phyloP scores from a whole-genome alignment of 2,797 vertebrate species.

The Phalloptychus januarius region DNA sequence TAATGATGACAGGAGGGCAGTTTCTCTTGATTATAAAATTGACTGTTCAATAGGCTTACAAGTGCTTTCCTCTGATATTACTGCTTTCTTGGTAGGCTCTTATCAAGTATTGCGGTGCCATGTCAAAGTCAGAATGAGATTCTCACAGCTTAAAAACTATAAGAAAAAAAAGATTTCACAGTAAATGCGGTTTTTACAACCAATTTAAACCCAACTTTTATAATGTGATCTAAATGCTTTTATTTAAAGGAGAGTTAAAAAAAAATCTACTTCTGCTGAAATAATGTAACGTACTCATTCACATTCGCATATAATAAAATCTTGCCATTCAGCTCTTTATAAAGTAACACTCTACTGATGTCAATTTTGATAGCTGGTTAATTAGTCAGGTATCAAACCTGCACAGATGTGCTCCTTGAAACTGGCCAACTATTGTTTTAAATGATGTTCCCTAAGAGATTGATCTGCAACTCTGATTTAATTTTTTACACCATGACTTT shows the following conservation, averaged over 20 bases:
- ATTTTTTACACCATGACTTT: neutral
- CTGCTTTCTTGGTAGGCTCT: neutral
- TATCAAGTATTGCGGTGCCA: neutral
- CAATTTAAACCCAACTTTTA: neutral
- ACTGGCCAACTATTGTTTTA: neutral
- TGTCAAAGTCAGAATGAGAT: neutral
- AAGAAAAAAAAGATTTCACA: neutral
- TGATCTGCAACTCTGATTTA: neutral
- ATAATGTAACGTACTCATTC: neutral
- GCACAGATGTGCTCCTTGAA: neutral
- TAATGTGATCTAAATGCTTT: neutral
- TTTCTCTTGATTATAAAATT: neutral
- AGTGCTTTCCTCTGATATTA: neutral
- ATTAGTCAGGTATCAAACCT: neutral
- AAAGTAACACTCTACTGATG: neutral
- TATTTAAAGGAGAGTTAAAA: neutral
- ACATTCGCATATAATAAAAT: neutral
- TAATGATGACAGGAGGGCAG: neutral
- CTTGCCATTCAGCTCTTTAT: neutral
- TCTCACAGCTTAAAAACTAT: neutral
- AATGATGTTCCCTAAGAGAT: neutral
- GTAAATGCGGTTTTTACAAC: neutral
- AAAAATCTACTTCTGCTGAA: neutral
- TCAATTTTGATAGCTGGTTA: neutral
- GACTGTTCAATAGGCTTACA: neutral